A percentile compares a stretch with the other conserved stretches of the same genome.
These are phyloP conservation scores for Sesia bembeciformis DNA, from an alignment of 2,888 invertebrate species.

Conservation along the genomic window DNA sequence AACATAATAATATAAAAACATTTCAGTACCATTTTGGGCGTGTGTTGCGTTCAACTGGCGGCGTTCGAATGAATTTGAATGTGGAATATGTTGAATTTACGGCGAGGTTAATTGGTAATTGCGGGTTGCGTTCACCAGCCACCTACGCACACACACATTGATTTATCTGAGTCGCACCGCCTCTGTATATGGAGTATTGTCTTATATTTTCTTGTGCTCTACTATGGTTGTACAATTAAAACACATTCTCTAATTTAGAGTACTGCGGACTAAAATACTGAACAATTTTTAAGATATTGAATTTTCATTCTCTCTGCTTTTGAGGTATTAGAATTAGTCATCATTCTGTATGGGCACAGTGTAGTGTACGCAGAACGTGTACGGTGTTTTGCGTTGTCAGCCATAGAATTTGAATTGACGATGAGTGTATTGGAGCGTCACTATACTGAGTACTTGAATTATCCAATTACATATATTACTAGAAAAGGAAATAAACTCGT, in stretches of 20 bases:
- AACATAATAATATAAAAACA: conserved; percentile 8
- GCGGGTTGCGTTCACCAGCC: conserved; percentile 40
- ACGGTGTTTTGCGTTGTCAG: too few species aligned
- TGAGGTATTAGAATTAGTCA: too few species aligned
- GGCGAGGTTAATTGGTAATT: conserved; percentile 64
- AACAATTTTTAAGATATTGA: too few species aligned
- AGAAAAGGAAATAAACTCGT: too few species aligned
- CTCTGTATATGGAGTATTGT: conserved; percentile 46
- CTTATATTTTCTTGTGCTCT: conserved; percentile 8
- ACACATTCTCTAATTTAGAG: neutral
- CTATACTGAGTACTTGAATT: too few species aligned
- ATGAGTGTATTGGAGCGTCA: too few species aligned
- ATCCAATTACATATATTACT: too few species aligned
- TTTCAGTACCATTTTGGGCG: conserved; percentile 36
- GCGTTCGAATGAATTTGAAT: conserved; percentile 44
- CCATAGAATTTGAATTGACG: too few species aligned
- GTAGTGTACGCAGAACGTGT: too few species aligned
- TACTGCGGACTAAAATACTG: neutral
- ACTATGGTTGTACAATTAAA: neutral
- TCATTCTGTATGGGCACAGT: too few species aligned
- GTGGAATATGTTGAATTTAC: conserved; percentile 29
- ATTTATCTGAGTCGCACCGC: conserved; percentile 54
- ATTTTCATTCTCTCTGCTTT: too few species aligned
- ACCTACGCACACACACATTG: conserved; percentile 51
- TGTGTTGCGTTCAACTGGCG: conserved; percentile 25